Conservation (phyloP, 2,888 invertebrate species). For the Latrodectus elegans region DNA sequence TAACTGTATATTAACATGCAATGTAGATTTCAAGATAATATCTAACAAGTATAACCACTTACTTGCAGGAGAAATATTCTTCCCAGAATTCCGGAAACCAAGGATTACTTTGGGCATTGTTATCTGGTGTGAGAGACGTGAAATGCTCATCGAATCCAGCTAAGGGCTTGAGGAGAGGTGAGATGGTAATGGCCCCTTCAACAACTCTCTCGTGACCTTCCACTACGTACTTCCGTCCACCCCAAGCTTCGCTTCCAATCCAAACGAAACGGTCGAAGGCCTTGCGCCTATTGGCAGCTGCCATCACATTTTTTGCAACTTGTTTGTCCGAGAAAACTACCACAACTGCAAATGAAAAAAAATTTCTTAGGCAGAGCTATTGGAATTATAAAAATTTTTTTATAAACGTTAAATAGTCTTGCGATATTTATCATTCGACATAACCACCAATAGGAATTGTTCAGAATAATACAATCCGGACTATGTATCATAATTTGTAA, state of each 20-base stretch:
- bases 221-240: constrained; percentile 72
- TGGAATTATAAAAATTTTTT: too few relatives aligned
- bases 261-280: constrained; percentile 76
- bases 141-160: constrained; percentile 78
- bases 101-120: constrained; percentile 75
- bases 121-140: constrained; percentile 73
- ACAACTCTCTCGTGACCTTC: constrained; percentile 74
- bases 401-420: too few relatives aligned
- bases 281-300: constrained; percentile 75
- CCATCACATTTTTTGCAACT: constrained; percentile 76
- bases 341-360: constrained; percentile 75
- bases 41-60: constrained; percentile 13
- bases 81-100: constrained; percentile 79
- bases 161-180: constrained; percentile 76
- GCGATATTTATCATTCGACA: too few relatives aligned
- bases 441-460: too few relatives aligned
- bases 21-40: too few relatives aligned
- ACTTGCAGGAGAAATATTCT: constrained; percentile 75
- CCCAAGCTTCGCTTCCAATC: constrained; percentile 79
- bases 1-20: too few relatives aligned
- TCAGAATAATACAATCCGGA: too few relatives aligned
- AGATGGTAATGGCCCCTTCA: constrained; percentile 78
- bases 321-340: constrained; percentile 78
- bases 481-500: too few relatives aligned
- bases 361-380: too few relatives aligned